A percentile compares a stretch with the other conserved stretches of the same genome.
Conservation (phyloP, 2,113 vertebrate genomes). For the Pampusana beccarii region DNA sequence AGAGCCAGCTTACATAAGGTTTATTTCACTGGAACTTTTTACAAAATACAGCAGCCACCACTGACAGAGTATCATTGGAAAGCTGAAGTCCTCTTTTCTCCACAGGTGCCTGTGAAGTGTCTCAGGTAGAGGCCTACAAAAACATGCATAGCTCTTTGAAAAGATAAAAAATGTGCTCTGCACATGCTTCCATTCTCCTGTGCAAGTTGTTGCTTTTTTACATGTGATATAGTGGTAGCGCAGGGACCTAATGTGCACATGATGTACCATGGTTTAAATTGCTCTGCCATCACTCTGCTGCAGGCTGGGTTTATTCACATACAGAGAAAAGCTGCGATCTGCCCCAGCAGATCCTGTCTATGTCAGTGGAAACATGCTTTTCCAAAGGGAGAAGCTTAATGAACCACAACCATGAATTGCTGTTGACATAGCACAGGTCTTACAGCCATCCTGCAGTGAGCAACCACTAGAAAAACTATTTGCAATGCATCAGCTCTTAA, state of each 20-base stretch:
- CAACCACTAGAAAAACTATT: background rate
- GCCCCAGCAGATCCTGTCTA: background rate
- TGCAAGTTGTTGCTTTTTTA: background rate
- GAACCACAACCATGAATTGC: rapidly evolving
- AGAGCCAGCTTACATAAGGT: background rate
- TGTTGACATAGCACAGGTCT: background rate
- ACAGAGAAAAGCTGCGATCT: background rate
- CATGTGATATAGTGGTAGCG: background rate
- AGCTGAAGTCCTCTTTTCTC: background rate
- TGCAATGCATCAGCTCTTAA: background rate
- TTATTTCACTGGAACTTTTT: background rate
- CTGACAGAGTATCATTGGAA: background rate
- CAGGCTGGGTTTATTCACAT: background rate
- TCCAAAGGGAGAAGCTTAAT: background rate
- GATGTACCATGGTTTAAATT: background rate
- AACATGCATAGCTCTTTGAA: background rate
- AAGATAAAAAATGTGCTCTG: background rate
- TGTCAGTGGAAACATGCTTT: background rate
- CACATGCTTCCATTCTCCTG: background rate
- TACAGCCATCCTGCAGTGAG: background rate
- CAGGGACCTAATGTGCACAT: background rate
- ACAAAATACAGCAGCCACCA: background rate
- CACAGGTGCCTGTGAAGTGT: background rate
- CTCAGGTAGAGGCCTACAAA: background rate
- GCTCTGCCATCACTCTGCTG: background rate